A percentile compares a stretch with the other conserved stretches of the same genome.
These are phyloP conservation scores for Stomorhina lunata DNA, from an alignment of 2,888 invertebrate genomes.

Conservation along the genomic window DNA sequence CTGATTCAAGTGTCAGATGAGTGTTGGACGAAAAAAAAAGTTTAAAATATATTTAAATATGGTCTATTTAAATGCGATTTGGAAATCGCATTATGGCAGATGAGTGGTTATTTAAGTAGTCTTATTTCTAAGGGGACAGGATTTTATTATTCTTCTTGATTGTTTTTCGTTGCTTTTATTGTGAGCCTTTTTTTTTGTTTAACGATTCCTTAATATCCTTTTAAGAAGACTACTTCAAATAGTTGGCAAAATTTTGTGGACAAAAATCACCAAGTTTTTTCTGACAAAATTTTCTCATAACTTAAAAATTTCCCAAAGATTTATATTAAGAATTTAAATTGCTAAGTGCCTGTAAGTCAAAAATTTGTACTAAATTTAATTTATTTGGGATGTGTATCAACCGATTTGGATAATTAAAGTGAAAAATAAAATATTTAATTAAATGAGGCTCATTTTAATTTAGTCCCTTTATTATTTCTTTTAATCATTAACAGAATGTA, in stretches of 20 bases:
- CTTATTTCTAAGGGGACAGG: constrained; percentile 34
- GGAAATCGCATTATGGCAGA: constrained; percentile 65
- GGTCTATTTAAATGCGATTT: constrained; percentile 65
- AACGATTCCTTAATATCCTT: constrained; percentile 39
- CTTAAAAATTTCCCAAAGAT: not conserved
- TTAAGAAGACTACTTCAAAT: constrained; percentile 7
- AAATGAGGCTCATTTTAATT: no score
- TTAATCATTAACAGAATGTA: no score
- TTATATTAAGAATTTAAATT: constrained; percentile 1
- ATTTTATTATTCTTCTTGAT: constrained; percentile 20
- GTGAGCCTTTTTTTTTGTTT: not conserved
- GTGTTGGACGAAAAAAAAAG: not conserved
- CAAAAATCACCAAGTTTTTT: no score
- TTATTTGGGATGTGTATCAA: no score
- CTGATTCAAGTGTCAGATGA: constrained; percentile 32
- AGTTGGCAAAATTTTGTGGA: not conserved
- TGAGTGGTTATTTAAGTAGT: constrained; percentile 65
- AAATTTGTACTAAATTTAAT: not conserved
- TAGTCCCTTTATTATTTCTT: no score
- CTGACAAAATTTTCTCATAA: not conserved
- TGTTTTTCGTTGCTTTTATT: not conserved
- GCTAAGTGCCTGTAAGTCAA: not conserved
- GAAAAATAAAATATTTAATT: no score
- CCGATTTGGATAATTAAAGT: no score
- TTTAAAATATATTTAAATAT: constrained; percentile 63